phyloP scores from a whole-genome alignment of 2,888 invertebrate genomes.

The Bhutanitis thaidina region DNA sequence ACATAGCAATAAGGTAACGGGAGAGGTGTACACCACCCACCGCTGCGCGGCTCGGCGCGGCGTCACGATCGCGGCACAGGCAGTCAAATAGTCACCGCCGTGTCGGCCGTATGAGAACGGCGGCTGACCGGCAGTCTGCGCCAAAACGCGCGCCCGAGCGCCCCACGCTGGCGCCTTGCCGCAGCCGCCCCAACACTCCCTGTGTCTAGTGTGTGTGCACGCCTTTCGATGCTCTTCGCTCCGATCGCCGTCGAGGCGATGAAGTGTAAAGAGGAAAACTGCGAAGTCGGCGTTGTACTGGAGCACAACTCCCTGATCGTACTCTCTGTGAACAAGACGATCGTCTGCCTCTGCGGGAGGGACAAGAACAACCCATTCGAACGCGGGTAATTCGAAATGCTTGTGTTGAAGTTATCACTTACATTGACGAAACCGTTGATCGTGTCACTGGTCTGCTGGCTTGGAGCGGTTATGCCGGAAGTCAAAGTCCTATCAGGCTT shows the following conservation, averaged over 20 bases:
- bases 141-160: conserved; percentile 61
- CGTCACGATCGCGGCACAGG: conserved; percentile 37
- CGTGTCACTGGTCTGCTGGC: conserved; percentile 1
- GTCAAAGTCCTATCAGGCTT: not conserved
- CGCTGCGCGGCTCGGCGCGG: conserved; percentile 69
- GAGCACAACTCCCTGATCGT: conserved; percentile 76
- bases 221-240: conserved; percentile 76
- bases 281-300: conserved; percentile 76
- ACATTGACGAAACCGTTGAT: conserved; percentile 24
- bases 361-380: conserved; percentile 71
- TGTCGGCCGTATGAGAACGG: conserved; percentile 49
- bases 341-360: conserved; percentile 76
- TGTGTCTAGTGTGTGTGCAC: conserved; percentile 50
- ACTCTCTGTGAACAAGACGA: conserved; percentile 74
- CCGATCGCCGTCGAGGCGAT: conserved; percentile 77
- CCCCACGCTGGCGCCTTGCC: conserved; percentile 51
- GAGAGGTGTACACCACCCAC: conserved; percentile 63
- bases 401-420: conserved; percentile 24
- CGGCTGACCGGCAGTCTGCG: conserved; percentile 64
- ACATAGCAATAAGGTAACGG: conserved; percentile 76
- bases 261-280: conserved; percentile 80
- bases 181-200: conserved; percentile 33
- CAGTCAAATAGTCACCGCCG: conserved; percentile 74
- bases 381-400: conserved; percentile 68
- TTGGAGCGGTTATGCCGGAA: not conserved